A percentile compares a stretch with the other conserved stretches of the same genome.
phyloP scores from a whole-genome alignment of 2,113 vertebrate species.

The Tachycineta bicolor region DNA sequence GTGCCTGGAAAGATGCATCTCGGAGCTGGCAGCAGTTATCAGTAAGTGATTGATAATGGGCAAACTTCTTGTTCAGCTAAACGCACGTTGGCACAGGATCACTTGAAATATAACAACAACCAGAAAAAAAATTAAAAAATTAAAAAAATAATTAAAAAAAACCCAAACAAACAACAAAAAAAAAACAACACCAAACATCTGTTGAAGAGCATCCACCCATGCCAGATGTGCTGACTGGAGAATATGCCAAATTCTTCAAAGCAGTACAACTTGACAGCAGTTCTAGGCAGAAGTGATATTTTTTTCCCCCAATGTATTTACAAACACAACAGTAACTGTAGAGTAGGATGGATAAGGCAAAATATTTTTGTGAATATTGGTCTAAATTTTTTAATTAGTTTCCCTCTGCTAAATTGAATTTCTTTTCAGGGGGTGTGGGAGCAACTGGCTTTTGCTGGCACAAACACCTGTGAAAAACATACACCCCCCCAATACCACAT shows the following conservation, averaged over 20 bases:
- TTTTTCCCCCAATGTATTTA: neutral
- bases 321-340: neutral
- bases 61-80: slow-evolving; percentile 51
- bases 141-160: too few species aligned
- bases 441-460: neutral
- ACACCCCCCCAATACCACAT: accelerated
- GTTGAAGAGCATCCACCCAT: slow-evolving; percentile 26
- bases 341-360: neutral
- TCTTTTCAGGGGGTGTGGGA: neutral
- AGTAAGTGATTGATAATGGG: slow-evolving; percentile 3
- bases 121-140: too few species aligned
- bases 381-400: neutral
- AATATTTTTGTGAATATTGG: neutral
- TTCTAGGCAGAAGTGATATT: neutral
- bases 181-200: too few species aligned
- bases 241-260: slow-evolving; percentile 52
- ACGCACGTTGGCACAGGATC: neutral
- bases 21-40: neutral
- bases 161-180: too few species aligned
- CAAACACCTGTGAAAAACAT: neutral
- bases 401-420: neutral
- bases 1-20: slow-evolving; percentile 31
- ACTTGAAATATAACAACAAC: slow-evolving; percentile 17
- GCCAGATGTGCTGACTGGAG: slow-evolving; percentile 57
- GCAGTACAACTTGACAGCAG: neutral